Base-by-base conservation (phyloP, 1,140 invertebrate genomes). In the Calliopsis andreniformis region DNA sequence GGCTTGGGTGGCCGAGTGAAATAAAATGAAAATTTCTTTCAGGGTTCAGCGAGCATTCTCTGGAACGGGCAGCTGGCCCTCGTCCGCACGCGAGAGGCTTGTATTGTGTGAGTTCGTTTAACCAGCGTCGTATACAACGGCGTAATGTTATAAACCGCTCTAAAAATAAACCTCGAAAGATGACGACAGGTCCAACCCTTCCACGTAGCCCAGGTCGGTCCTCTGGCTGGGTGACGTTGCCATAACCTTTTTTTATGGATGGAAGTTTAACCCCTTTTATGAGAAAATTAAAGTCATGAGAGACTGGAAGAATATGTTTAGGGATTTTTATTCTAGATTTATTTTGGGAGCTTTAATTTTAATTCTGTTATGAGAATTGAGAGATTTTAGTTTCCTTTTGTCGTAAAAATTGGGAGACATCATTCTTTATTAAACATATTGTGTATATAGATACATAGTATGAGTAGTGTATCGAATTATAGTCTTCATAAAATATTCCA, bases 11-110 rank as follows among this genome's bases (percentile, higher is more conserved):
- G 16, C 51, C 79, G 76, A 67, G 76, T 67, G 79, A 78, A 68
- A 78, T 78, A 79, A 69, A 78, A 80, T 70, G 73, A 83, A 80
- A 84, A 84, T 84, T 80, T 73, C 66, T 84, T 80, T 80, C 78
- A 77, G 61, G 81, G 80, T 84, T 83, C 81, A 83, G 20, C 49
- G 66, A 80, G 64, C 82, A 84, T 78, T 78, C 64, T 67, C 72
- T 42, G 25, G 39, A 51, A 61, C 53, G 39, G n/a, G 8, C 32
- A 32, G 32, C 39, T 7, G 14, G 4, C 7, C 63, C 0, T 5
- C 43, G 20, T 51, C 69, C 28, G 64, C 70, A 59, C 35, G n/a
- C 16, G 30, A 30, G 3, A 2, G 14, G 32, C 39, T 10, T 14
- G 47, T 61, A 45, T 32, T 10, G 43, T 30, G 28, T 30, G 58